phyloP scores from a whole-genome alignment of 2,113 vertebrate species.

The Cyprinus carpio region DNA sequence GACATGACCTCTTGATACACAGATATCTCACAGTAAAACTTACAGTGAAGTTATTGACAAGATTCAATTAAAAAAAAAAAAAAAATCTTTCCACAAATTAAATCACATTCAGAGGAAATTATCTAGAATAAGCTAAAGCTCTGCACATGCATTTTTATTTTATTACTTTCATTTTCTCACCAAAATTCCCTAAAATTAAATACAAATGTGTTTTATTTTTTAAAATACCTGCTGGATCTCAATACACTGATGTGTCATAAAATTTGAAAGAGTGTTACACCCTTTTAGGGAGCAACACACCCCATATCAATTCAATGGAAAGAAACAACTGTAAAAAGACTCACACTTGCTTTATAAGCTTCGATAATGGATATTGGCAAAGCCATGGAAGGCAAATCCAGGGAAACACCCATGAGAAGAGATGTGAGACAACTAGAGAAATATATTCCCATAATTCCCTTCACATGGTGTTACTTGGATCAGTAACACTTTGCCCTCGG shows the following conservation, averaged over 20 bases:
- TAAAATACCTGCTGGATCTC: not conserved
- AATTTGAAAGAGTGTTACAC: not conserved
- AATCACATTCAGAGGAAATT: not conserved
- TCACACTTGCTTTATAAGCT: constrained; percentile 32
- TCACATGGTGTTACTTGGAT: constrained; percentile 42
- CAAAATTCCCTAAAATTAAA: not conserved
- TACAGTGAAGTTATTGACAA: not conserved
- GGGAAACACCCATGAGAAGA: constrained; percentile 40
- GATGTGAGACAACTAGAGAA: constrained; percentile 7
- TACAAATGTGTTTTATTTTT: not conserved
- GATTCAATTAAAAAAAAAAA: not conserved
- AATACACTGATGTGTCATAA: not conserved
- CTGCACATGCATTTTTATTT: not conserved
- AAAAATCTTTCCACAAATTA: not conserved
- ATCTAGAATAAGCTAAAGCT: not conserved
- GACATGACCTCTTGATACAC: not conserved
- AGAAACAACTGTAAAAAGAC: constrained; percentile 13
- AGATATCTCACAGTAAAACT: not conserved
- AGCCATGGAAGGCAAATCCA: constrained; percentile 3
- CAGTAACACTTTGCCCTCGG: constrained; percentile 27
- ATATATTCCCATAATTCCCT: constrained; percentile 39
- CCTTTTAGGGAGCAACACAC: constrained; percentile 1
- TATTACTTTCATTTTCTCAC: not conserved
- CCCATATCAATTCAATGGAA: not conserved
- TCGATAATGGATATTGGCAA: constrained; percentile 44